Conservation (phyloP, 2,888 invertebrate genomes). For the Phorcus lineatus region DNA sequence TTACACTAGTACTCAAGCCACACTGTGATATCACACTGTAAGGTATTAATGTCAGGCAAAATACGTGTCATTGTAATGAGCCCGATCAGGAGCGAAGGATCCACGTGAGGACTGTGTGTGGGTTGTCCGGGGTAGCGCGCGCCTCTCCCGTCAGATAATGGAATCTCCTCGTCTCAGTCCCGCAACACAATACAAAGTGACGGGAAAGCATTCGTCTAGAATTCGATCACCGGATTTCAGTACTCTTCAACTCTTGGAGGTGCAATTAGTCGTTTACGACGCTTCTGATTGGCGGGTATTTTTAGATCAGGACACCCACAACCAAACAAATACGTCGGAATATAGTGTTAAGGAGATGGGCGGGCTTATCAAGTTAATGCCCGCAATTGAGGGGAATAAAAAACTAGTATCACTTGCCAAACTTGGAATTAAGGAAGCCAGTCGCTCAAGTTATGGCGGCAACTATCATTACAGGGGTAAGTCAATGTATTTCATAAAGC, state of each 20-base stretch:
- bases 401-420: conserved; percentile 24
- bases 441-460: conserved; percentile 21
- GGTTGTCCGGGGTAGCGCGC: neutral
- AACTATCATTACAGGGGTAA: conserved; percentile 23
- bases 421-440: conserved; percentile 20
- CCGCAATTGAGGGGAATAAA: conserved; percentile 23
- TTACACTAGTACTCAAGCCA: neutral
- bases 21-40: neutral
- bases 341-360: neutral
- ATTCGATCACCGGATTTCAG: conserved; percentile 20
- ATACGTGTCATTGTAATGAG: neutral
- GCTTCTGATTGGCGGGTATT: conserved; percentile 23
- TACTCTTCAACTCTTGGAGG: conserved; percentile 10
- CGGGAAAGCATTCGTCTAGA: neutral
- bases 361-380: conserved; percentile 9
- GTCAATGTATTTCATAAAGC: conserved; percentile 15
- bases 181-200: neutral
- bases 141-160: conserved; percentile 4
- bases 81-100: neutral
- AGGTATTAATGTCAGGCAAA: neutral
- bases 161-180: neutral
- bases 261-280: conserved; percentile 21
- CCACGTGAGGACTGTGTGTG: neutral
- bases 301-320: conserved; percentile 6
- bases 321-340: conserved; percentile 4